phyloP scores from a whole-genome alignment of 2,797 vertebrate species.

The Rhyacichthys aspro region DNA sequence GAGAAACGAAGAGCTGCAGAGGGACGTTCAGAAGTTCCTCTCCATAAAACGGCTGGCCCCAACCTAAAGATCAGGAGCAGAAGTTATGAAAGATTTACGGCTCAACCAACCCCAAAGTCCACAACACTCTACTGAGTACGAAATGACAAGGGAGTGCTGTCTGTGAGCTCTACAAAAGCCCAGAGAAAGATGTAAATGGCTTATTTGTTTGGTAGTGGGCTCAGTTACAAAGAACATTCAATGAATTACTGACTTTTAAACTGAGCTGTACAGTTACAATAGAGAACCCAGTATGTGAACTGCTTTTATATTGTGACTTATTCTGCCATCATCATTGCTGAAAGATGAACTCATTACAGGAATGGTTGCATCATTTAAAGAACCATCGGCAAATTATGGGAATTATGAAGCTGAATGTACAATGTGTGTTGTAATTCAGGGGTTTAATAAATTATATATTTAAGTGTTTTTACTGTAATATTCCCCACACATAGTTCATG shows the following conservation, averaged over 20 bases:
- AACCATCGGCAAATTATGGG: too few relatives aligned
- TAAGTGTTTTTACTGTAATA: too few relatives aligned
- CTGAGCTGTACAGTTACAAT: background rate
- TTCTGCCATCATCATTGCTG: background rate
- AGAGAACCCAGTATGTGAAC: background rate
- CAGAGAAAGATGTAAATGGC: too few relatives aligned
- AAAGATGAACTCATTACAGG: constrained; percentile 1
- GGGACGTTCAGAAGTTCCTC: constrained; percentile 81
- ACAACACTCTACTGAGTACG: too few relatives aligned
- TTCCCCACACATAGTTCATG: too few relatives aligned
- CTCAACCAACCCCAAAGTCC: background rate
- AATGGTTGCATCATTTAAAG: background rate
- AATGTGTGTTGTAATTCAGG: background rate
- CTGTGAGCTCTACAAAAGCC: too few relatives aligned
- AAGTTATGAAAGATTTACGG: constrained; percentile 8
- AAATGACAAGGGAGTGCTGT: too few relatives aligned
- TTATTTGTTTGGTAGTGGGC: too few relatives aligned
- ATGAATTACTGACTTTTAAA: background rate
- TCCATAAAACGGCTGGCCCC: constrained; percentile 30
- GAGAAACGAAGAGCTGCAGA: constrained; percentile 83
- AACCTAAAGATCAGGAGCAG: constrained; percentile 32
- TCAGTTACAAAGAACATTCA: too few relatives aligned
- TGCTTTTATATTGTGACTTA: background rate
- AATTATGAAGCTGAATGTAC: too few relatives aligned
- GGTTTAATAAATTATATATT: constrained; percentile 4